These are phyloP conservation scores for Drosophila mercatorum DNA, from an alignment of 2,888 invertebrate genomes.

Conservation along the genomic window DNA sequence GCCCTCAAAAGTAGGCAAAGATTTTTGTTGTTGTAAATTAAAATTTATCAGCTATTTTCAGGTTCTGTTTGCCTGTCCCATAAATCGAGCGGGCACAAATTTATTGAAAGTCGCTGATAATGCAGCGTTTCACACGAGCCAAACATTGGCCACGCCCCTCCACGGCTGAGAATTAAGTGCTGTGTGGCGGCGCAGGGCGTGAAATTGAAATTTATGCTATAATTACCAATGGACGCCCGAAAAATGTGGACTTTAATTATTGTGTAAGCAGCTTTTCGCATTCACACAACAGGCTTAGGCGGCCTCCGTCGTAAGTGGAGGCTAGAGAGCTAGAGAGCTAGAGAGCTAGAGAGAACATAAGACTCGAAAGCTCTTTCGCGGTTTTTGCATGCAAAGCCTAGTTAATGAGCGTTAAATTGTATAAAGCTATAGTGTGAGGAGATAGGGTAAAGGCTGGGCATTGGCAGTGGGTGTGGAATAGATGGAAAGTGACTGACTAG, in stretches of 20 bases:
- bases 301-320: neutral
- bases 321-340: neutral
- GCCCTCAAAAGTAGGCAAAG: neutral
- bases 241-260: constrained; percentile 40
- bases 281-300: neutral
- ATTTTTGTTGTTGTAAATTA: neutral
- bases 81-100: constrained; percentile 64
- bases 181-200: constrained; percentile 60
- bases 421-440: neutral
- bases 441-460: neutral
- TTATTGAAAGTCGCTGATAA: constrained; percentile 66
- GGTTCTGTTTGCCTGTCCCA: constrained; percentile 52
- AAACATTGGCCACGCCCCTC: neutral
- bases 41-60: constrained; percentile 56
- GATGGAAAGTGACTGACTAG: neutral
- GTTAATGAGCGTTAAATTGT: constrained; percentile 21
- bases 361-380: constrained; percentile 9
- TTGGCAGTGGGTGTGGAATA: no score
- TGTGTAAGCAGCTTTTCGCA: constrained; percentile 21
- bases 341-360: no score
- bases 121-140: constrained; percentile 25
- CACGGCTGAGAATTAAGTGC: neutral
- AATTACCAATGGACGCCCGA: constrained; percentile 46
- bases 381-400: constrained; percentile 23
- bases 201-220: constrained; percentile 73